Percentiles rank a stretch among this genome's conserved stretches.
Evolutionary conservation across 2,888 invertebrate genomes (phyloP).

Genomic region (Drosophila sordidula): DNA sequence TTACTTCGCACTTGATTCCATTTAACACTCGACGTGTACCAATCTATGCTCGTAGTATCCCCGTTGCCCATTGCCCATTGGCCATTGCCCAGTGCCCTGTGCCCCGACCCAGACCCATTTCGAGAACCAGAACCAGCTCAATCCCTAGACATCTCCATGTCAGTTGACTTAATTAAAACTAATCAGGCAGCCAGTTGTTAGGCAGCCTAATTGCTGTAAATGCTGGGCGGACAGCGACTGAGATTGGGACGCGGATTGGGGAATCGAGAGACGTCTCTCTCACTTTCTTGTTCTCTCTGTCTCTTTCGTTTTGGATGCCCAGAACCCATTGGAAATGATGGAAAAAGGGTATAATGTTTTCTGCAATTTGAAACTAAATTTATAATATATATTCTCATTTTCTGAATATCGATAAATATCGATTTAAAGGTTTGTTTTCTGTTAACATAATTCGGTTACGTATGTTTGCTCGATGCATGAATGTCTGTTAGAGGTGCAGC

Average conservation of each 20-base stretch:
- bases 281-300: neutral
- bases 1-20: conserved; percentile 19
- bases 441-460: no score
- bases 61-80: conserved; percentile 8
- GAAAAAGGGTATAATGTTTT: no score
- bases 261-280: neutral
- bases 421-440: no score
- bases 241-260: conserved; percentile 21
- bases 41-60: conserved; percentile 3
- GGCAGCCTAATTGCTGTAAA: conserved; percentile 56
- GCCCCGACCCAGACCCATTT: no score
- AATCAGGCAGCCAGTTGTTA: conserved; percentile 56
- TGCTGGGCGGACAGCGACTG: conserved; percentile 33
- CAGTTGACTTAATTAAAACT: conserved; percentile 66
- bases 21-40: conserved; percentile 10
- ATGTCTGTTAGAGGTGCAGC: no score
- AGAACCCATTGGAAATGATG: neutral
- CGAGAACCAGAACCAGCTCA: neutral
- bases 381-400: no score
- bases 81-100: conserved; percentile 4
- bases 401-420: no score
- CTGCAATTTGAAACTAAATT: no score
- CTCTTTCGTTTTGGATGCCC: neutral
- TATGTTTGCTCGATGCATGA: no score
- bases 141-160: conserved; percentile 35